These are phyloP conservation scores for Ceratina japonica DNA, from an alignment of 1,140 invertebrate genomes.

Conservation along the genomic window DNA sequence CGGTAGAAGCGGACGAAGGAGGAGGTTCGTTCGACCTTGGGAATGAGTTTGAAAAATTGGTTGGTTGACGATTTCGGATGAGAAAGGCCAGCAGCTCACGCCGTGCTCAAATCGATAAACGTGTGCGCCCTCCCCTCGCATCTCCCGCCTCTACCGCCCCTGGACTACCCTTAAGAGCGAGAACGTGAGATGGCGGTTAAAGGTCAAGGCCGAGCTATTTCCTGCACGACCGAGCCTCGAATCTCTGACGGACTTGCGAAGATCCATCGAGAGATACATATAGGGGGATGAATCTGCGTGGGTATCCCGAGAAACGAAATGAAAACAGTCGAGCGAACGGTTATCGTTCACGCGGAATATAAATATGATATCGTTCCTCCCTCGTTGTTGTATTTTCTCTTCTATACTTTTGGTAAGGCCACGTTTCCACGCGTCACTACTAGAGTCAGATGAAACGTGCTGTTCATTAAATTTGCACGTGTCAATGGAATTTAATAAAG, in stretches of 20 bases:
- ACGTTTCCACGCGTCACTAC: no score
- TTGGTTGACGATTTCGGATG: neutral
- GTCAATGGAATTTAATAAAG: no score
- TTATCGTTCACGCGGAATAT: constrained; percentile 5
- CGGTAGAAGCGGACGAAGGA: no score
- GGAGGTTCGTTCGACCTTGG: constrained; percentile 13
- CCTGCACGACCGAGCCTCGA: constrained; percentile 69
- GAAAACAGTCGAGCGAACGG: neutral
- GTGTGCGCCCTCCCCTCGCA: constrained; percentile 22
- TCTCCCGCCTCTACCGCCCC: constrained; percentile 38
- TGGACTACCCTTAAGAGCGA: constrained; percentile 65
- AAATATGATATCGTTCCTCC: constrained; percentile 13
- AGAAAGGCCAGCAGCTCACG: constrained; percentile 11
- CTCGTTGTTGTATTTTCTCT: no score
- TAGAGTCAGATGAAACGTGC: no score
- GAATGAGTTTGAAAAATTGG: constrained; percentile 28
- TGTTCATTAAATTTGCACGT: no score
- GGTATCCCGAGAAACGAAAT: constrained; percentile 27
- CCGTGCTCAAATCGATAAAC: constrained; percentile 54
- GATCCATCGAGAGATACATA: constrained; percentile 9
- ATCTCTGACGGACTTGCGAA: constrained; percentile 47
- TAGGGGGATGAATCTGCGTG: constrained; percentile 20
- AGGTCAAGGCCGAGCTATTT: constrained; percentile 77
- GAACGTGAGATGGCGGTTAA: constrained; percentile 67
- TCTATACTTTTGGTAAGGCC: no score